Conservation (phyloP, 2,797 vertebrate species). For the Sciaenops ocellatus region DNA sequence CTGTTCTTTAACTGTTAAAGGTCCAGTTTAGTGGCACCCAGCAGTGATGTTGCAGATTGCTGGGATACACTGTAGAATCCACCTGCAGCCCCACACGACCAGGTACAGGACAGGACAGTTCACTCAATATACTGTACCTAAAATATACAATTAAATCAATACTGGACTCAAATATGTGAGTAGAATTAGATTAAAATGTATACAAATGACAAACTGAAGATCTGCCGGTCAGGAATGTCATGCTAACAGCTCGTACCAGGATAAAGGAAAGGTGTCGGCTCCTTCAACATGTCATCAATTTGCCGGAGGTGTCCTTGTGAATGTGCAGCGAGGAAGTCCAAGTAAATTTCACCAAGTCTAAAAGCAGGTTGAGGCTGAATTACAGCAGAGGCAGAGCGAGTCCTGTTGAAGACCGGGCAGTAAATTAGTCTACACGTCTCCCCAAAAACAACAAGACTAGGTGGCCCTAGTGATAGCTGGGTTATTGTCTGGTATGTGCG, state of each 20-base stretch:
- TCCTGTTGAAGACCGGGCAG: constrained; percentile 8
- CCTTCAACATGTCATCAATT: constrained; percentile 10
- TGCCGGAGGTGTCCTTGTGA: not conserved
- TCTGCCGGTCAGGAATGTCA: not conserved
- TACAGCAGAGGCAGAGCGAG: constrained; percentile 1
- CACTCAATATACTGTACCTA: too few relatives aligned
- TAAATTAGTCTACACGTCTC: constrained; percentile 22
- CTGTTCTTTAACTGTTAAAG: too few relatives aligned
- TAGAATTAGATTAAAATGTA: too few relatives aligned
- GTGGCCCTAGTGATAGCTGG: constrained; percentile 41
- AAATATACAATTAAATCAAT: too few relatives aligned
- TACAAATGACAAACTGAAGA: too few relatives aligned
- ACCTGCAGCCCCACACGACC: too few relatives aligned
- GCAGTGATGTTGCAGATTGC: too few relatives aligned
- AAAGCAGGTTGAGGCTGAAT: constrained; percentile 9
- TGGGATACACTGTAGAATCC: too few relatives aligned
- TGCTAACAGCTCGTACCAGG: constrained; percentile 35
- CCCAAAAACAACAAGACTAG: constrained; percentile 42
- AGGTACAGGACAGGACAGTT: too few relatives aligned
- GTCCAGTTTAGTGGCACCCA: too few relatives aligned
- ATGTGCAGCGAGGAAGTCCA: constrained; percentile 20
- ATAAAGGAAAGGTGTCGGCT: constrained; percentile 30
- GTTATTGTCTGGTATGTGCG: constrained; percentile 43
- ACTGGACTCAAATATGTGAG: too few relatives aligned
- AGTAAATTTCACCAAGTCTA: constrained; percentile 32